A percentile compares a stretch with the other conserved stretches of the same genome.
These are phyloP conservation scores for Amblyjoppa proteus DNA, from an alignment of 2,888 invertebrate genomes.

Conservation along the genomic window DNA sequence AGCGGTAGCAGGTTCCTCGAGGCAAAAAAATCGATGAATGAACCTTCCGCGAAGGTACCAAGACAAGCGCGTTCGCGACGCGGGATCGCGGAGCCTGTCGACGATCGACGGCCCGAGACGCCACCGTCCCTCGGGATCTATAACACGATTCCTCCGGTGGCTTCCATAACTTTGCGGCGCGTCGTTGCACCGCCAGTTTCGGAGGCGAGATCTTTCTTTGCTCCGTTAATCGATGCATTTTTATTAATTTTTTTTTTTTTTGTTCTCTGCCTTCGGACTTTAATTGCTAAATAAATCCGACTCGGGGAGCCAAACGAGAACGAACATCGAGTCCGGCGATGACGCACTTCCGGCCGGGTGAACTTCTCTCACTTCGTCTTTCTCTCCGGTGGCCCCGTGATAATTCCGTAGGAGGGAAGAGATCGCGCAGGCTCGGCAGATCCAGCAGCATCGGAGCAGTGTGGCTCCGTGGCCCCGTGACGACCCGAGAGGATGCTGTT, in stretches of 20 bases:
- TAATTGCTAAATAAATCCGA: constrained; percentile 7
- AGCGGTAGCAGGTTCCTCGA: constrained; percentile 48
- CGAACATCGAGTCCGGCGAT: constrained; percentile 69
- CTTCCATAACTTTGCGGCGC: constrained; percentile 5
- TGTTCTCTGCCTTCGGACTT: not conserved
- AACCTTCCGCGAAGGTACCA: constrained; percentile 76
- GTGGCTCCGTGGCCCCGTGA: constrained; percentile 82
- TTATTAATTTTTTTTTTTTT: not conserved
- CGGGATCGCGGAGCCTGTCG: constrained; percentile 7
- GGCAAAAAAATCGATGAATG: constrained; percentile 81
- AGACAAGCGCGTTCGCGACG: constrained; percentile 48
- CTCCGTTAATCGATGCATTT: not conserved
- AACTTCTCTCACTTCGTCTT: constrained; percentile 63
- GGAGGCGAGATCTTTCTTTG: not conserved
- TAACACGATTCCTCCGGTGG: constrained; percentile 17
- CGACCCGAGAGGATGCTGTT: constrained; percentile 81
- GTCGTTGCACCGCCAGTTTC: constrained; percentile 11
- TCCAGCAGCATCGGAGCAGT: constrained; percentile 77
- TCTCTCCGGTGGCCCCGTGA: constrained; percentile 77
- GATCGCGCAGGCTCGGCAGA: constrained; percentile 70
- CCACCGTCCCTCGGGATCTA: constrained; percentile 38
- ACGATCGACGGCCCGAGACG: constrained; percentile 20
- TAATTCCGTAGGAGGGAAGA: constrained; percentile 76
- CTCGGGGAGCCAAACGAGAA: constrained; percentile 23
- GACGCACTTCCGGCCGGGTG: constrained; percentile 80